These are phyloP conservation scores for Macrostomum lignano DNA, from an alignment of 1,140 invertebrate species.

Conservation along the genomic window DNA sequence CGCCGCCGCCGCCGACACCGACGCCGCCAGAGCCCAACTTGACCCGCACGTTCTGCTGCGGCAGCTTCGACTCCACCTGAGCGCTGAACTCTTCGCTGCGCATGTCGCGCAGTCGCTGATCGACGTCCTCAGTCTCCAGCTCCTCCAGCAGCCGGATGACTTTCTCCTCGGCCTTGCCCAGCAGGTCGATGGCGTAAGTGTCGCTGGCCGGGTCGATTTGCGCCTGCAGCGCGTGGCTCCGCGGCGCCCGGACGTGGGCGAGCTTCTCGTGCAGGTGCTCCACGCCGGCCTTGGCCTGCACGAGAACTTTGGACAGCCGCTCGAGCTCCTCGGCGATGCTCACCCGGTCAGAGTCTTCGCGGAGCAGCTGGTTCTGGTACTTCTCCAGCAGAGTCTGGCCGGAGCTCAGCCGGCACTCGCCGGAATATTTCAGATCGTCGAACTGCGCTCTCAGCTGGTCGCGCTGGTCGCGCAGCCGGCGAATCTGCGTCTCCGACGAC, in stretches of 20 bases:
- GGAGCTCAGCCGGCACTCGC: conserved; percentile 19
- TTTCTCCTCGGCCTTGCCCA: conserved; percentile 25
- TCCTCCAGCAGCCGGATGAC: conserved; percentile 25
- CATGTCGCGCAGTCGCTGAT: conserved; percentile 17
- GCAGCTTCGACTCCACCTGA: conserved; percentile 19
- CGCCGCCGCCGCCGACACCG: too few relatives aligned
- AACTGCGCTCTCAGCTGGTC: conserved; percentile 18
- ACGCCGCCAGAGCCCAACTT: too few relatives aligned
- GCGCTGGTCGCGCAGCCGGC: conserved; percentile 19
- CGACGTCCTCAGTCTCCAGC: conserved; percentile 20
- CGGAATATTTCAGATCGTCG: conserved; percentile 28
- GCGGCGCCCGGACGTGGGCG: conserved; percentile 21
- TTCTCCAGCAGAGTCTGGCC: conserved; percentile 24
- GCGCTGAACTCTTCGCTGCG: conserved; percentile 26
- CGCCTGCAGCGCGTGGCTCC: conserved; percentile 21
- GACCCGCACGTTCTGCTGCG: conserved; percentile 21
- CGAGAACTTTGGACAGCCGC: conserved; percentile 16
- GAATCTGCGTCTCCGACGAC: conserved; percentile 22
- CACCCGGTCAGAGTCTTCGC: conserved; percentile 15
- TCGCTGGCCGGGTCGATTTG: conserved; percentile 23
- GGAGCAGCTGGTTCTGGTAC: conserved; percentile 17
- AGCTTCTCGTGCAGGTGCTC: conserved; percentile 27
- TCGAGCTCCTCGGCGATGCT: conserved; percentile 14
- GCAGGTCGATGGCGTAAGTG: conserved; percentile 25
- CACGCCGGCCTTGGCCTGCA: conserved; percentile 24